A percentile compares a stretch with the other conserved stretches of the same genome.
phyloP scores from a whole-genome alignment of 2,888 invertebrate genomes.

The Lithophane leautieri region DNA sequence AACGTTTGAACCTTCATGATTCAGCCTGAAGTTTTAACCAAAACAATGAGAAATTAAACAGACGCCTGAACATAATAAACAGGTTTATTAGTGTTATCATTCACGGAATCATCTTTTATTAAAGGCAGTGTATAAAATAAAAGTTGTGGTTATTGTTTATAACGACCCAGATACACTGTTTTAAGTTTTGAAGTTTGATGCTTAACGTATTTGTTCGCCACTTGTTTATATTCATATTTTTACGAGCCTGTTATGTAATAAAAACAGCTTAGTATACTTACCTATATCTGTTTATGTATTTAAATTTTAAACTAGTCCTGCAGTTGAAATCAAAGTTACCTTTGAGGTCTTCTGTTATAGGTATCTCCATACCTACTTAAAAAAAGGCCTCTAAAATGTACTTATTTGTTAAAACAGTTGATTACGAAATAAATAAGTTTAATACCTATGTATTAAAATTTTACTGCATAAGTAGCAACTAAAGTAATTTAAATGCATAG shows the following conservation, averaged over 20 bases:
- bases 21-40: slow-evolving; percentile 48
- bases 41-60: slow-evolving; percentile 68
- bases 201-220: background rate
- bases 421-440: too few relatives aligned
- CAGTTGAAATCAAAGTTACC: too few relatives aligned
- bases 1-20: slow-evolving; percentile 41
- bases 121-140: slow-evolving; percentile 48
- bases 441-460: too few relatives aligned
- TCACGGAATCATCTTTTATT: slow-evolving; percentile 63
- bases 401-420: too few relatives aligned
- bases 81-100: slow-evolving; percentile 63
- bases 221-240: slow-evolving; percentile 34
- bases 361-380: too few relatives aligned
- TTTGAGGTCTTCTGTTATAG: too few relatives aligned
- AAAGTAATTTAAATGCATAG: too few relatives aligned
- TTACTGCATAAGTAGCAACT: too few relatives aligned
- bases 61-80: slow-evolving; percentile 59
- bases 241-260: slow-evolving; percentile 6
- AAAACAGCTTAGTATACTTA: background rate
- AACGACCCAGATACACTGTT: slow-evolving; percentile 37
- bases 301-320: too few relatives aligned
- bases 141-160: slow-evolving; percentile 39
- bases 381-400: too few relatives aligned
- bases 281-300: too few relatives aligned
- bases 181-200: slow-evolving; percentile 23